Percentiles rank a stretch among this genome's conserved stretches.
These are phyloP conservation scores for Ormia ochracea DNA, from an alignment of 2,888 invertebrate species.

Conservation along the genomic window DNA sequence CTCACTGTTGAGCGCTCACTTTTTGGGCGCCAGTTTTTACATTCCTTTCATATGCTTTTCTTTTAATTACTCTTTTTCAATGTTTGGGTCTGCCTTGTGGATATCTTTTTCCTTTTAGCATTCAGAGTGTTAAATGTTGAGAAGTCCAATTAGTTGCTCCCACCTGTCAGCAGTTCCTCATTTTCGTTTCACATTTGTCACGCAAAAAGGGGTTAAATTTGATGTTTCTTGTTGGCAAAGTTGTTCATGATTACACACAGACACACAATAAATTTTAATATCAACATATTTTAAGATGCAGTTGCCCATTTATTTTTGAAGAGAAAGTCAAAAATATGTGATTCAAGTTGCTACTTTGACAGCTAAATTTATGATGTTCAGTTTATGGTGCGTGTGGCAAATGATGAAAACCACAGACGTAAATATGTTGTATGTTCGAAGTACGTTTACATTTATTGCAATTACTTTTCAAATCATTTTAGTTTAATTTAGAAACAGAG, in stretches of 20 bases:
- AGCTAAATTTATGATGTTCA: constrained; percentile 52
- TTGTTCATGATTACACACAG: constrained; percentile 28
- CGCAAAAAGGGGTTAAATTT: constrained; percentile 54
- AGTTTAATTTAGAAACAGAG: too few relatives aligned
- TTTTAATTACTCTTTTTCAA: constrained; percentile 8
- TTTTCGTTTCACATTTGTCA: constrained; percentile 64
- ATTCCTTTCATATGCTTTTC: constrained; percentile 15
- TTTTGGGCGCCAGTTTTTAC: constrained; percentile 28
- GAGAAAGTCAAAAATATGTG: constrained; percentile 38
- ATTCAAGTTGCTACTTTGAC: constrained; percentile 55
- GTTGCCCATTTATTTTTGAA: constrained; percentile 24
- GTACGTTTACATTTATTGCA: neutral
- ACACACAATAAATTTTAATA: constrained; percentile 26
- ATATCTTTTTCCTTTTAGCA: constrained; percentile 4
- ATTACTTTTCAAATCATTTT: neutral
- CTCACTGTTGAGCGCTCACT: neutral
- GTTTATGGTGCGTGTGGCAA: constrained; percentile 2
- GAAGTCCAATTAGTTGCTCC: constrained; percentile 77
- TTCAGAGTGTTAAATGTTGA: constrained; percentile 71
- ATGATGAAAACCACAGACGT: constrained; percentile 1
- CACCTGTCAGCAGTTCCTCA: constrained; percentile 78
- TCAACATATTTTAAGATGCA: constrained; percentile 19
- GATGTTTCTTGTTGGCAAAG: constrained; percentile 52
- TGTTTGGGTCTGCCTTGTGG: neutral
- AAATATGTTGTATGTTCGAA: neutral